Conservation (phyloP, 53 echinoderm and acorn worm genomes). For the Astropecten irregularis region DNA sequence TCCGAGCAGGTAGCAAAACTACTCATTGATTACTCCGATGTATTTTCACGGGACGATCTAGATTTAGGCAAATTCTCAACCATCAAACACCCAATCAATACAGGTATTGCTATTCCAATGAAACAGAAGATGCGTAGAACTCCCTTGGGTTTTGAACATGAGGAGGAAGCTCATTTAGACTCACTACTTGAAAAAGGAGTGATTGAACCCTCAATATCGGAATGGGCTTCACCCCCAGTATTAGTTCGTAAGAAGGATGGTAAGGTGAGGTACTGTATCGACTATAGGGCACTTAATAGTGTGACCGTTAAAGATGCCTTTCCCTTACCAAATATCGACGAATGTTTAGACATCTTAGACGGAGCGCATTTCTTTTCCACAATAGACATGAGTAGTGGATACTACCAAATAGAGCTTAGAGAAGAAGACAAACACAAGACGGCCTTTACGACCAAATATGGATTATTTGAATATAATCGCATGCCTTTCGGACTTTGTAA, state of each 20-base stretch:
- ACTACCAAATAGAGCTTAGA: constrained; percentile 54
- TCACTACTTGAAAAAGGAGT: background rate
- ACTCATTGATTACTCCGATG: constrained; percentile 1
- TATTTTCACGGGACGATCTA: background rate
- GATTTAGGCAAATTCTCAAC: background rate
- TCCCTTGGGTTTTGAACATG: constrained; percentile 4
- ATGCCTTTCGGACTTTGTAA: too few relatives aligned
- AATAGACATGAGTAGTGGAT: constrained; percentile 52
- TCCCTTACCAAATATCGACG: constrained; percentile 67
- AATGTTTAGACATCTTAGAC: constrained; percentile 60
- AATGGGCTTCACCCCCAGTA: constrained; percentile 8
- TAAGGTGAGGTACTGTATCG: constrained; percentile 7
- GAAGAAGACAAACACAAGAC: constrained; percentile 62
- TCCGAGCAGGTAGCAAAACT: background rate
- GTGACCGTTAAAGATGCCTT: too few relatives aligned
- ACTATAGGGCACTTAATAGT: constrained; percentile 52
- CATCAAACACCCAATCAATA: constrained; percentile 13
- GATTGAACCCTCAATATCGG: constrained; percentile 11
- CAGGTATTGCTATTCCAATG: background rate
- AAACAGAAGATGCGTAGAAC: constrained; percentile 23
- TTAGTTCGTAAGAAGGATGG: constrained; percentile 2
- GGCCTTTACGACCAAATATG: constrained; percentile 45
- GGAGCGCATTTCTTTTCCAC: constrained; percentile 56
- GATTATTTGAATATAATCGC: constrained; percentile 8
- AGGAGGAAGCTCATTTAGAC: constrained; percentile 18